These are phyloP conservation scores for Burhinus bistriatus DNA, from an alignment of 2,113 vertebrate species.

Conservation along the genomic window DNA sequence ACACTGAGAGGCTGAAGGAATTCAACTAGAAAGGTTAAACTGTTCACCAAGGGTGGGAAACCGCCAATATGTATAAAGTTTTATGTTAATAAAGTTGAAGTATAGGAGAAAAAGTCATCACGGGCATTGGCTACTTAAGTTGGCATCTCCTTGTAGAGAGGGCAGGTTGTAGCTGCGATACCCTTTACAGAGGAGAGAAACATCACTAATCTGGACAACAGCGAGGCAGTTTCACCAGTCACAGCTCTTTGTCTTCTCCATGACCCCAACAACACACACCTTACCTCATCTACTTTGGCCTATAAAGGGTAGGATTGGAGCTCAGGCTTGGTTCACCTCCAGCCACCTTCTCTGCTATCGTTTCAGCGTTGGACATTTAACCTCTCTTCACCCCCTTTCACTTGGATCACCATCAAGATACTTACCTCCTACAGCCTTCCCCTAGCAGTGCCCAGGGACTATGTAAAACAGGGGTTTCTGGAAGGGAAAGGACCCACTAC, in stretches of 20 bases:
- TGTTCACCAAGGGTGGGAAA: background rate
- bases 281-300: background rate
- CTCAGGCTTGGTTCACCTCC: background rate
- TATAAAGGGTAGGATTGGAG: background rate
- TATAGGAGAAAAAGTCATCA: background rate
- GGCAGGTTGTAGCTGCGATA: background rate
- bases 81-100: background rate
- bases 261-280: background rate
- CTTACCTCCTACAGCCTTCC: background rate
- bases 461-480: background rate
- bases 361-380: background rate
- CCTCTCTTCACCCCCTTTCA: background rate
- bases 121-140: fast-evolving
- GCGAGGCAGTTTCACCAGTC: background rate
- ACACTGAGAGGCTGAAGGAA: background rate
- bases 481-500: background rate
- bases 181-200: background rate
- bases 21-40: background rate
- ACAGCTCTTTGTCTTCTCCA: background rate
- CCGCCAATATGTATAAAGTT: background rate
- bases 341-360: background rate
- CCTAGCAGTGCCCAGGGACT: background rate
- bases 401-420: background rate
- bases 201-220: background rate
- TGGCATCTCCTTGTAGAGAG: background rate